phyloP scores from a whole-genome alignment of 2,113 vertebrate genomes.

The Orientallactaga bullata region DNA sequence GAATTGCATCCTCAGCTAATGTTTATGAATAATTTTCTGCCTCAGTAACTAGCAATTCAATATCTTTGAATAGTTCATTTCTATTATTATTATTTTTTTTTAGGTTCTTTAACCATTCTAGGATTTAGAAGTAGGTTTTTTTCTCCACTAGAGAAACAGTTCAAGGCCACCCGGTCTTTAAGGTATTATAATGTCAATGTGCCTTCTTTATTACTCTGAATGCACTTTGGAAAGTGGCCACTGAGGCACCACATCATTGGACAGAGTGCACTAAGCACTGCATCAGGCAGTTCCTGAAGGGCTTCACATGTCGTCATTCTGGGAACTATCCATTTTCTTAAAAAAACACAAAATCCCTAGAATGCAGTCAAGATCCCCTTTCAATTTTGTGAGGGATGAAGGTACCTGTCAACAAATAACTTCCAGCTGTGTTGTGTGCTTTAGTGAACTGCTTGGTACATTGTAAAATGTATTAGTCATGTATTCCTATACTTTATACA shows the following conservation, averaged over 20 bases:
- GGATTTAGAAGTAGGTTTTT: background rate
- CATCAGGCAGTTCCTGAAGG: background rate
- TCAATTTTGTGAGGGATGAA: conserved; percentile 1
- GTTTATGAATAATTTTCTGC: conserved; percentile 15
- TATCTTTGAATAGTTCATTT: background rate
- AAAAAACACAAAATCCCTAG: background rate
- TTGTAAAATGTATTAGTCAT: background rate
- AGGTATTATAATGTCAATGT: background rate
- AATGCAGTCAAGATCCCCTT: background rate
- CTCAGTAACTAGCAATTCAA: background rate
- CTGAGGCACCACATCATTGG: background rate
- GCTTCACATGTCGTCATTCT: background rate
- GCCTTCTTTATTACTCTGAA: conserved; percentile 13
- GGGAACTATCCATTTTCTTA: background rate
- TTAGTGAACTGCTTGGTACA: conserved; percentile 17
- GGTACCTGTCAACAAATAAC: conserved; percentile 7
- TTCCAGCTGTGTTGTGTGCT: background rate
- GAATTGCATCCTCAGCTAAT: background rate
- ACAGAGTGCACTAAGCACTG: background rate
- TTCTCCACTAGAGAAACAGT: background rate
- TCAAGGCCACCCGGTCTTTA: background rate
- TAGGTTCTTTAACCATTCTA: conserved; percentile 1
- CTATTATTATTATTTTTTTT: background rate
- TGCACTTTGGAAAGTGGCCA: conserved; percentile 28
- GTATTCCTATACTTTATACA: background rate